phyloP scores from a whole-genome alignment of 2,888 invertebrate species.

The Buathra laborator region DNA sequence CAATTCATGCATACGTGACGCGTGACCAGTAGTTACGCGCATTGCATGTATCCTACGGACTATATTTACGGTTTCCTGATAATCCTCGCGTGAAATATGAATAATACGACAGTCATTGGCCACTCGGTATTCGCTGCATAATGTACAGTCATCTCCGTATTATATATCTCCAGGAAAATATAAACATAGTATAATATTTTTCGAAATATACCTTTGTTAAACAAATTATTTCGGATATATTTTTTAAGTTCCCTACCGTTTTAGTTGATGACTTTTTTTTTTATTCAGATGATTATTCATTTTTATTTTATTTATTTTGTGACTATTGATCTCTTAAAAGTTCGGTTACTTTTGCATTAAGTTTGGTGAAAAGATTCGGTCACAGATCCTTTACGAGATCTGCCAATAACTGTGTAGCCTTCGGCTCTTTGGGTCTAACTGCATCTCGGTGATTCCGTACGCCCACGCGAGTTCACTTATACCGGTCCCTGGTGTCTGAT shows the following conservation, averaged over 20 bases:
- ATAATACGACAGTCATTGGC: neutral
- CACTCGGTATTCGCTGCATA: neutral
- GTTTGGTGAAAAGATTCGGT: neutral
- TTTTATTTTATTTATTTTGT: too few species aligned
- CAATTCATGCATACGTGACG: slow-evolving; percentile 66
- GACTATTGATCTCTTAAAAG: too few species aligned
- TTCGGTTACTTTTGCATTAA: neutral
- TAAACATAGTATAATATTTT: too few species aligned
- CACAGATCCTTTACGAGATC: neutral
- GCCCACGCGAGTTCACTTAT: slow-evolving; percentile 63
- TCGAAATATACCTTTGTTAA: too few species aligned
- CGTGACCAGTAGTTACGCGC: slow-evolving; percentile 46
- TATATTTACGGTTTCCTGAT: neutral
- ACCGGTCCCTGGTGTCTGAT: slow-evolving; percentile 54
- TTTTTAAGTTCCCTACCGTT: too few species aligned
- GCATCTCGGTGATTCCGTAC: slow-evolving; percentile 56
- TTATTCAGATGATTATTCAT: too few species aligned
- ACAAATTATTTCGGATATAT: too few species aligned
- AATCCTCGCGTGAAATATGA: neutral
- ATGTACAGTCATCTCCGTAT: neutral
- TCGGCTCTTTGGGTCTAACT: slow-evolving; percentile 46
- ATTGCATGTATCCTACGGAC: neutral
- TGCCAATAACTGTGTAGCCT: slow-evolving; percentile 47
- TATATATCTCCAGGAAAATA: too few species aligned
- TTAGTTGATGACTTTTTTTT: too few species aligned